phyloP scores from a whole-genome alignment of 2,113 vertebrate genomes.

The Leptocoma aspasia region DNA sequence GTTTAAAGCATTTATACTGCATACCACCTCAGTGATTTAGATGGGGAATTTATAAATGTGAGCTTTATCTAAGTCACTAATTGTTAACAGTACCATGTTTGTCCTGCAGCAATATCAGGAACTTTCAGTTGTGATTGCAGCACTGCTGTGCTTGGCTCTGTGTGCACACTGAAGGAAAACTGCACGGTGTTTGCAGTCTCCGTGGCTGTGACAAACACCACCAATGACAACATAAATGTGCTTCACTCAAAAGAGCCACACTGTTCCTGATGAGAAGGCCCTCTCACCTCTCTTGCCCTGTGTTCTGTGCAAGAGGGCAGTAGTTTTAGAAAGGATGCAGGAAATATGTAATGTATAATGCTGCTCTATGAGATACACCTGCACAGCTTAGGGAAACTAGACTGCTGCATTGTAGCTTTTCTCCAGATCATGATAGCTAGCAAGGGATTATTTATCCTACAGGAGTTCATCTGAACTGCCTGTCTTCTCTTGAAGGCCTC shows the following conservation, averaged over 20 bases:
- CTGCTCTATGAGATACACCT: fast-evolving
- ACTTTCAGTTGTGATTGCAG: neutral
- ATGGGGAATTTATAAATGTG: neutral
- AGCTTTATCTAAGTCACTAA: neutral
- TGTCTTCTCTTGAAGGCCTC: neutral
- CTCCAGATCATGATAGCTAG: neutral
- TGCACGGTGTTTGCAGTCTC: neutral
- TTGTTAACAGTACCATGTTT: neutral
- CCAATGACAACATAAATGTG: fast-evolving
- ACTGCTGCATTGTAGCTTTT: neutral
- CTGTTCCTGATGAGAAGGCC: neutral
- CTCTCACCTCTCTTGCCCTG: neutral
- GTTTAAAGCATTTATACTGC: neutral
- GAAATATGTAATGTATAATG: neutral
- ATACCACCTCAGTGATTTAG: neutral
- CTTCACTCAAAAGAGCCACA: neutral
- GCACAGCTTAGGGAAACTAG: neutral
- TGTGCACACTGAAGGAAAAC: neutral
- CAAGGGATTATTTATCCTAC: neutral
- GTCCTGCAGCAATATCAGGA: neutral
- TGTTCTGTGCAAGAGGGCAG: neutral
- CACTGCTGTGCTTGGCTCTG: neutral
- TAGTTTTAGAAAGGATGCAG: neutral
- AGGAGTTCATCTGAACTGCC: neutral
- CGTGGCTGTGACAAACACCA: neutral